Percentiles rank a stretch among this genome's conserved stretches.
These are phyloP conservation scores for Holothuria leucospilota DNA, from an alignment of 53 echinoderm and acorn worm species.

Conservation along the genomic window DNA sequence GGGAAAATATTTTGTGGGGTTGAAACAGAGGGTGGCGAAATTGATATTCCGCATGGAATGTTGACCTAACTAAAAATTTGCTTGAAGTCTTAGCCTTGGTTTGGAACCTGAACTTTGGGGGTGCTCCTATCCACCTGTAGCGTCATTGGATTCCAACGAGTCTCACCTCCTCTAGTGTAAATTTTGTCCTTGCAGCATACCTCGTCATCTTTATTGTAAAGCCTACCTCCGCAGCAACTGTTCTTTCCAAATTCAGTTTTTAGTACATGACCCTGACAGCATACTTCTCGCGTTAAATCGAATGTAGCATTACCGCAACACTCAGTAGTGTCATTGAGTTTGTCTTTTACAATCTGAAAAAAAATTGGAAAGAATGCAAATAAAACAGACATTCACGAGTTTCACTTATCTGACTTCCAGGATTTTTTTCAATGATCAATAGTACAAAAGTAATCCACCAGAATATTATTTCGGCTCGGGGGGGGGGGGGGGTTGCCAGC, in stretches of 20 bases:
- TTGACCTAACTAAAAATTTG: too few relatives aligned
- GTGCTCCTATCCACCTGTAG: not conserved
- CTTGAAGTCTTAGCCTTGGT: too few relatives aligned
- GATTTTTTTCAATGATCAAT: too few relatives aligned
- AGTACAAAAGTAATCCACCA: too few relatives aligned
- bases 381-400: too few relatives aligned
- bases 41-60: too few relatives aligned
- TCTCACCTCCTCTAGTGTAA: not conserved
- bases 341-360: not conserved
- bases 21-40: too few relatives aligned
- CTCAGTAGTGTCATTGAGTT: not conserved
- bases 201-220: not conserved
- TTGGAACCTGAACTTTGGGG: too few relatives aligned
- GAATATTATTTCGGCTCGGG: too few relatives aligned
- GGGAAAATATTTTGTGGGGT: too few relatives aligned
- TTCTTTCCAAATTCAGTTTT: not conserved
- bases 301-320: conserved; percentile 22
- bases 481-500: too few relatives aligned
- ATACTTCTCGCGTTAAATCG: not conserved
- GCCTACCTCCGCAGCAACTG: not conserved
- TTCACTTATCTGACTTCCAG: too few relatives aligned
- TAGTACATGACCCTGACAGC: conserved; percentile 9
- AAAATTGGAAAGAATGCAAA: not conserved
- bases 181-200: conserved; percentile 33
- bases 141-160: not conserved